phyloP scores from a whole-genome alignment of 2,888 invertebrate species.

The Pogonocherus hispidulus region DNA sequence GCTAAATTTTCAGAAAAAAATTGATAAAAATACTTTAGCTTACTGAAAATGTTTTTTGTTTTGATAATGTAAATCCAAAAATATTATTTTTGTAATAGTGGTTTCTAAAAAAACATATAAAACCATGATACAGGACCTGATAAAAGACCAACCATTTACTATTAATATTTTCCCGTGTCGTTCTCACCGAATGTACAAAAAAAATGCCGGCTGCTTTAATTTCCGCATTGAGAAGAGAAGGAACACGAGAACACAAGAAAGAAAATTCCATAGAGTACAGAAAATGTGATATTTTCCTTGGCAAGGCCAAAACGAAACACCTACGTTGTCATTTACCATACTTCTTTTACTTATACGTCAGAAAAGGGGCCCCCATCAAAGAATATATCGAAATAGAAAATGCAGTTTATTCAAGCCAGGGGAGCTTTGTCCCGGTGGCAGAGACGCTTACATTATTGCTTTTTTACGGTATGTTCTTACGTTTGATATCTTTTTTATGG shows the following conservation, averaged over 20 bases:
- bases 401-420: constrained; percentile 12
- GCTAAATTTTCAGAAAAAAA: too few species aligned
- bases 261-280: constrained; percentile 20
- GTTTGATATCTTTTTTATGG: constrained; percentile 2
- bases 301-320: constrained; percentile 7
- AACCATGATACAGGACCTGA: too few species aligned
- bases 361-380: constrained; percentile 7
- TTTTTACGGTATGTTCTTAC: constrained; percentile 4
- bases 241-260: neutral
- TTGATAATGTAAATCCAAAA: too few species aligned
- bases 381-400: constrained; percentile 18
- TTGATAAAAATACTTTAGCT: too few species aligned
- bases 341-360: constrained; percentile 5
- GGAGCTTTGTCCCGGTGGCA: constrained; percentile 2
- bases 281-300: constrained; percentile 5
- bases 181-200: neutral
- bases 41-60: too few species aligned
- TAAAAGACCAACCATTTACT: too few species aligned
- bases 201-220: neutral
- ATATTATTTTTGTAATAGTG: too few species aligned
- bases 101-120: too few species aligned
- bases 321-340: constrained; percentile 11
- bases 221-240: neutral
- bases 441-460: constrained; percentile 17
- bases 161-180: too few species aligned